Evolutionary conservation across 2,113 vertebrate genomes (phyloP).

Genomic region (Trematocara marginatum): DNA sequence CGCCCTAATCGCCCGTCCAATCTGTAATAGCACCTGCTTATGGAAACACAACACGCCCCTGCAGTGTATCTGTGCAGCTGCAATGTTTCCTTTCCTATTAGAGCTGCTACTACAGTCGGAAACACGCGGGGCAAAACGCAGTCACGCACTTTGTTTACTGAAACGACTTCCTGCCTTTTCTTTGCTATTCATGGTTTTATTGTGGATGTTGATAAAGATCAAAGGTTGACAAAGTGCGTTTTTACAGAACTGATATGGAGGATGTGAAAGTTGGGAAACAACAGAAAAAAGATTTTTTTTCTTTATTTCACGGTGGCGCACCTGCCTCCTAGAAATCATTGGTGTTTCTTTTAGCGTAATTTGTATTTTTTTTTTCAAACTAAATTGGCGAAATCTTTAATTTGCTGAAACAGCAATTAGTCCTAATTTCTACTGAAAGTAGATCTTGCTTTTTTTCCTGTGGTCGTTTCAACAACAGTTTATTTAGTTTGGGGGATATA

Average conservation of each 20-base stretch:
- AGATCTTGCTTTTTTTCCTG: not conserved
- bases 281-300: not conserved
- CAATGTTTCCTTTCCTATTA: slow-evolving; percentile 45
- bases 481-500: not conserved
- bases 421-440: not conserved
- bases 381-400: not conserved
- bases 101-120: slow-evolving; percentile 27
- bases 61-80: slow-evolving; percentile 43
- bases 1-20: slow-evolving; percentile 54
- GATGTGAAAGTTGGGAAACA: not conserved
- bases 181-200: not conserved
- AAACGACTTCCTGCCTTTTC: slow-evolving; percentile 41
- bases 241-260: not conserved
- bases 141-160: slow-evolving; percentile 18
- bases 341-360: not conserved
- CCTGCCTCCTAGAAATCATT: not conserved
- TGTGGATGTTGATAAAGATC: slow-evolving; percentile 6
- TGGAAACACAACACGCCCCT: slow-evolving; percentile 57
- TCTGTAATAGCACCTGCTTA: slow-evolving; percentile 67
- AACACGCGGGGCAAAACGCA: slow-evolving; percentile 22
- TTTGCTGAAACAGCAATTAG: not conserved
- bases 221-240: not conserved
- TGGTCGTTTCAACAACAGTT: not conserved
- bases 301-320: not conserved
- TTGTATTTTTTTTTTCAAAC: not conserved